Percentiles rank a stretch among this genome's conserved stretches.
Conservation (phyloP, 2,888 invertebrate genomes). For the Tineola bisselliella region DNA sequence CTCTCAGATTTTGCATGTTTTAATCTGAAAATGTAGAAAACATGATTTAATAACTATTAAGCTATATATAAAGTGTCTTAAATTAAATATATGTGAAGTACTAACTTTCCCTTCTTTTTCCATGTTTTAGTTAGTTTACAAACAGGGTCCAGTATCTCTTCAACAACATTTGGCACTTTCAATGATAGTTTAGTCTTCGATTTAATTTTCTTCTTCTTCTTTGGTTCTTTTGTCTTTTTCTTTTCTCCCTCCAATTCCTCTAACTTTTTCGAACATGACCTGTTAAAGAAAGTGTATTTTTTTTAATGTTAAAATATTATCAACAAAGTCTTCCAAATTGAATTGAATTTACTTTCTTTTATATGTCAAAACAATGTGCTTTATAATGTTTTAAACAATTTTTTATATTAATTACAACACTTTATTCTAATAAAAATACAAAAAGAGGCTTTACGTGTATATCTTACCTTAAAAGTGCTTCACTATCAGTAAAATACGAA, state of each 20-base stretch:
- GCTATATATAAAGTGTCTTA: no score
- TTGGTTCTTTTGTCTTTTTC: constrained; percentile 43
- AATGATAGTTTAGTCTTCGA: constrained; percentile 45
- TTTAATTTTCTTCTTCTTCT: constrained; percentile 59
- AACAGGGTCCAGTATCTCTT: constrained; percentile 44
- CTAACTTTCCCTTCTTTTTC: constrained; percentile 64
- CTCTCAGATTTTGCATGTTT: constrained; percentile 50
- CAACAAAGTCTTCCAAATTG: no score
- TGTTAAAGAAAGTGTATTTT: constrained; percentile 33
- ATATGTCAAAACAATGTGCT: no score
- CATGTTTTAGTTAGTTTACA: constrained; percentile 43
- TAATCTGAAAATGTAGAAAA: constrained; percentile 57
- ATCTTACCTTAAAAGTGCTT: constrained; percentile 65
- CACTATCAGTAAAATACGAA: constrained; percentile 65
- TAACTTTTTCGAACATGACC: constrained; percentile 74
- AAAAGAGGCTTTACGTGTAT: no score
- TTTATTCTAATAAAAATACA: no score
- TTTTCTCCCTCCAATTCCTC: constrained; percentile 55
- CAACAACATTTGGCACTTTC: constrained; percentile 50
- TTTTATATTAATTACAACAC: no score
- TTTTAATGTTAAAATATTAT: no score
- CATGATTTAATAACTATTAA: no score
- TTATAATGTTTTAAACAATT: no score
- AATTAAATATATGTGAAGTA: constrained; percentile 19
- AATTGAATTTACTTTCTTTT: no score